Base-by-base conservation (phyloP, 2,113 vertebrate genomes). In the Paramisgurnus dabryanus region DNA sequence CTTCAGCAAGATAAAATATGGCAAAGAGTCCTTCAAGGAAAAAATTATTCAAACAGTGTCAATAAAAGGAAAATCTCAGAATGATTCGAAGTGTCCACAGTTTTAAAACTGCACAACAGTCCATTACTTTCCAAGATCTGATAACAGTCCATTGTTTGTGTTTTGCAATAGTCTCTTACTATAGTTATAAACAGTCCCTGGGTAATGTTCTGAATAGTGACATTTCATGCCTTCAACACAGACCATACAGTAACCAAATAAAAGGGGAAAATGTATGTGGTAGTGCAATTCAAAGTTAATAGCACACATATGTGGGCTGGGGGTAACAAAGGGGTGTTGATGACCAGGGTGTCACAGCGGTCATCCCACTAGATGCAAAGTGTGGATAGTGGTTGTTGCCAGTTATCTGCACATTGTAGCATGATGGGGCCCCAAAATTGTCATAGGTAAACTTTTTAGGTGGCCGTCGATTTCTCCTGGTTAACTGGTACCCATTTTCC, bases 121-220 rank as follows among this genome's bases (percentile, higher is more conserved):
- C 64, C 3, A 66, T 17, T 41, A 34, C 34, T 41, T 8, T 15
- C 11, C 1, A 27, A 10, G 1, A 27, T 63, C 9, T 63, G 22
- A 34, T 63, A 34, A 15, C 41, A n/a, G n/a, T n/a, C n/a, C n/a
- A n/a, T n/a, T n/a, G n/a, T n/a, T n/a, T n/a, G n/a, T n/a, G n/a
- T n/a, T 43, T 41, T 65, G 3, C 64, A 65, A 8, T n/a, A 66
- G 64, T 66, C 43, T 41, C 64, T 66, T 4, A 66, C 64, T 66
- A 66, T 66, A 4, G 64, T 15, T 43, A 66, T 66, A 64, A 66
- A 43, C 64, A 66, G 64, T 66, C 15, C 10, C 64, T 66, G 64
- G 64, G 40, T 66, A 43, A 66, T n/a, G 7, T 10, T 1, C 12
- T 66, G 7, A 43, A 66, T 66, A n/a, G 6, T 43, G 40, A 3